phyloP scores from a whole-genome alignment of 2,888 invertebrate genomes.

The Odontomyia ornata region DNA sequence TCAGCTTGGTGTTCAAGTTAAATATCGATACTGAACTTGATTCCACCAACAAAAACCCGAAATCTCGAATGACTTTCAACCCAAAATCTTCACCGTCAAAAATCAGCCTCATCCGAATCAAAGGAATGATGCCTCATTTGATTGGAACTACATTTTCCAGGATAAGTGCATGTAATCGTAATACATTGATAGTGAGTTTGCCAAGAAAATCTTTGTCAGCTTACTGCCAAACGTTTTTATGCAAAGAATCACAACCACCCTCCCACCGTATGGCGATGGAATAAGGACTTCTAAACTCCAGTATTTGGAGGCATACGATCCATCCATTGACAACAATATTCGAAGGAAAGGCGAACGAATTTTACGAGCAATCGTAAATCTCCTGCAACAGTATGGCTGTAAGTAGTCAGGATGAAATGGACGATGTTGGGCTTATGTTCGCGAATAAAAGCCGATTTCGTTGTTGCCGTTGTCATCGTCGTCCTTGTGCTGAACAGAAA shows the following conservation, averaged over 20 bases:
- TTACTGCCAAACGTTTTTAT: conserved; percentile 7
- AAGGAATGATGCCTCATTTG: too few relatives aligned
- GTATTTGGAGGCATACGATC: background rate
- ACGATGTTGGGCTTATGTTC: conserved; percentile 43
- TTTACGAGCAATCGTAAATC: conserved; percentile 43
- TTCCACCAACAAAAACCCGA: too few relatives aligned
- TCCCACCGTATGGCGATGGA: conserved; percentile 28
- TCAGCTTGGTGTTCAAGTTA: too few relatives aligned
- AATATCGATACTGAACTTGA: too few relatives aligned
- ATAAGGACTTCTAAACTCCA: background rate
- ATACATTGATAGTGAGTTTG: background rate
- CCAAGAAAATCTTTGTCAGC: background rate
- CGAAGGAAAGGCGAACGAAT: conserved; percentile 28
- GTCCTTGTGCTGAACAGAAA: background rate
- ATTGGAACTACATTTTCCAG: conserved; percentile 4
- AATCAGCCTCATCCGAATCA: too few relatives aligned
- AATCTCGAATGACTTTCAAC: too few relatives aligned
- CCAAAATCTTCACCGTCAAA: too few relatives aligned
- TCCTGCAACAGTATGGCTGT: conserved; percentile 33
- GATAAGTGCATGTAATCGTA: background rate
- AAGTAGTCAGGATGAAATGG: conserved; percentile 17
- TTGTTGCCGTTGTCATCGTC: background rate
- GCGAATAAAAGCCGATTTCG: conserved; percentile 37
- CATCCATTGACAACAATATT: conserved; percentile 31
- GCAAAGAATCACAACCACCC: conserved; percentile 9